These are phyloP conservation scores for Apus apus DNA, from an alignment of 2,113 vertebrate genomes.

Conservation along the genomic window DNA sequence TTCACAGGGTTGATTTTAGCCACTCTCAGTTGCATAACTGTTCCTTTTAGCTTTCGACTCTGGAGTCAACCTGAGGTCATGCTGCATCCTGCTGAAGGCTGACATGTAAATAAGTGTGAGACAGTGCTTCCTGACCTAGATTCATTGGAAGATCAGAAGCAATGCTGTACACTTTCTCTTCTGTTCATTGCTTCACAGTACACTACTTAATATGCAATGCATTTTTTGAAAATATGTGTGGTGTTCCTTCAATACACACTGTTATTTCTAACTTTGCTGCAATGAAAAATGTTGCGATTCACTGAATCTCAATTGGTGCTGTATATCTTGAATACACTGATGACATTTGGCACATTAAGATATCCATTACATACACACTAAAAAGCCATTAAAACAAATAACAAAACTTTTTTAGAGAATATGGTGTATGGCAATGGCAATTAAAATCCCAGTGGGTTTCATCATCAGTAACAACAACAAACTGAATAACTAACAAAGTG, in stretches of 20 bases:
- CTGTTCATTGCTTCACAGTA: neutral
- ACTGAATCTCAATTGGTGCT: neutral
- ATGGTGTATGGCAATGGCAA: neutral
- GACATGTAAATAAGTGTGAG: slow-evolving; percentile 22
- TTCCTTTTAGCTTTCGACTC: slow-evolving; percentile 60
- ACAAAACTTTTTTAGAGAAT: neutral
- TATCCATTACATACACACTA: neutral
- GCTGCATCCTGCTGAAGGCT: slow-evolving; percentile 33
- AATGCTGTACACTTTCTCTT: neutral
- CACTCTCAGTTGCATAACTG: slow-evolving; percentile 41
- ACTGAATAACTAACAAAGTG: neutral
- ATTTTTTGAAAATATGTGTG: neutral
- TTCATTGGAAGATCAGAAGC: neutral
- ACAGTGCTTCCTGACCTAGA: neutral
- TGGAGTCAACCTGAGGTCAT: slow-evolving; percentile 61
- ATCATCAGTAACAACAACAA: neutral
- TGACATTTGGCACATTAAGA: neutral
- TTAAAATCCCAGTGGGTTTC: neutral
- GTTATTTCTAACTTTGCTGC: neutral
- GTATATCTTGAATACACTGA: neutral
- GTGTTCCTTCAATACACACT: neutral
- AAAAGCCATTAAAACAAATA: neutral
- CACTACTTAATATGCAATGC: neutral
- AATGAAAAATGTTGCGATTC: neutral
- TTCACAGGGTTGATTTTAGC: slow-evolving; percentile 45